A percentile compares a stretch with the other conserved stretches of the same genome.
Conservation (phyloP, 1,140 invertebrate genomes). For the Drosophila bocqueti region DNA sequence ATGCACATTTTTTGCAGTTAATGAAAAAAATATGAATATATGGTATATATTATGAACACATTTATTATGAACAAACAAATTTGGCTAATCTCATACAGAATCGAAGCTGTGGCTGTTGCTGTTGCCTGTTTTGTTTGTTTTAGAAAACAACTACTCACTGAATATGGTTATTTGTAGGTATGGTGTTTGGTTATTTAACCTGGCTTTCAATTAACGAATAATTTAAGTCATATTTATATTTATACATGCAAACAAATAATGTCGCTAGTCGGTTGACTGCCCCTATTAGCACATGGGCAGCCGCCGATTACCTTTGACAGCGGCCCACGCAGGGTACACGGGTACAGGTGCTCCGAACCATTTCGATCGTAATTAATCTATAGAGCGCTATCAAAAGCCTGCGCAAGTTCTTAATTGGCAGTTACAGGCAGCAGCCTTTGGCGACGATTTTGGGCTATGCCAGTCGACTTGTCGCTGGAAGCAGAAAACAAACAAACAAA, state of each 20-base stretch:
- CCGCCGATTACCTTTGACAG: conserved; percentile 66
- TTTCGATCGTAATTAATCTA: conserved; percentile 49
- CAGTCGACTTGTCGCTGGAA: conserved; percentile 47
- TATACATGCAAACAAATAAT: conserved; percentile 57
- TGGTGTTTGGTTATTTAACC: conserved; percentile 55
- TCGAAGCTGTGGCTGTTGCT: conserved; percentile 27
- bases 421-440: conserved; percentile 39
- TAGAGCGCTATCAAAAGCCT: conserved; percentile 45
- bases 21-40: neutral
- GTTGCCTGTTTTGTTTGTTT: conserved; percentile 41
- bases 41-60: neutral
- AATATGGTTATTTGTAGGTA: conserved; percentile 67
- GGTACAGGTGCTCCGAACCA: conserved; percentile 15
- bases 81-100: conserved; percentile 14
- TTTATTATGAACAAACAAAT: neutral
- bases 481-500: conserved; percentile 50
- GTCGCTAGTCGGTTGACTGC: conserved; percentile 46
- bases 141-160: conserved; percentile 49
- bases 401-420: conserved; percentile 56
- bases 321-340: conserved; percentile 43
- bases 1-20: neutral
- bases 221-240: conserved; percentile 76
- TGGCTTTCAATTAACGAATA: conserved; percentile 60
- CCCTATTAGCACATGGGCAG: conserved; percentile 64
- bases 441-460: conserved; percentile 41